Conservation (phyloP, 2,888 invertebrate genomes). For the Drosophila sordidula region DNA sequence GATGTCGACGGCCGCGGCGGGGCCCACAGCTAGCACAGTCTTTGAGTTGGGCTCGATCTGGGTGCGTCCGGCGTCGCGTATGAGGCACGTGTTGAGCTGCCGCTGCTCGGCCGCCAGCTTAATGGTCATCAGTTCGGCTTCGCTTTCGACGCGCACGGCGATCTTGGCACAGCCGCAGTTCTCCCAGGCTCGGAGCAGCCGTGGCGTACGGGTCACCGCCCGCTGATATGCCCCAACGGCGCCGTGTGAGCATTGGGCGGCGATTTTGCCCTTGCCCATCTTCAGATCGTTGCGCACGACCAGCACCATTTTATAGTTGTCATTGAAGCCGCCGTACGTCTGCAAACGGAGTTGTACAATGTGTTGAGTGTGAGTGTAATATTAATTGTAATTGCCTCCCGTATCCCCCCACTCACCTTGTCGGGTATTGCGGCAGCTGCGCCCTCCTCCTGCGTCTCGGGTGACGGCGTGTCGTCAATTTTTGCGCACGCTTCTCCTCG, state of each 20-base stretch:
- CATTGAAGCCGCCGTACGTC: conserved; percentile 81
- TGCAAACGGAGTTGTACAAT: conserved; percentile 26
- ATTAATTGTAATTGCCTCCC: not conserved
- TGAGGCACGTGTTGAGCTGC: conserved; percentile 90
- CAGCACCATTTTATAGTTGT: conserved; percentile 92
- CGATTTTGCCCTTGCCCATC: conserved; percentile 98
- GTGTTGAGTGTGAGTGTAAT: not conserved
- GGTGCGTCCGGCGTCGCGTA: conserved; percentile 96
- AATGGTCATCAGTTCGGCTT: conserved; percentile 90
- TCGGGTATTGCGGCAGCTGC: conserved; percentile 50
- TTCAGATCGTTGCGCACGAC: conserved; percentile 95
- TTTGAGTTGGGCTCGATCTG: conserved; percentile 95
- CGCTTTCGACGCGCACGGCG: conserved; percentile 92
- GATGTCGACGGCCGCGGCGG: conserved; percentile 91
- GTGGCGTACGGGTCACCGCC: conserved; percentile 87
- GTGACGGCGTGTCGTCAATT: conserved; percentile 44
- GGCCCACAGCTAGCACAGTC: conserved; percentile 97
- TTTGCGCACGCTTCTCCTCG: conserved; percentile 71
- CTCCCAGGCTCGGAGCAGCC: conserved; percentile 87
- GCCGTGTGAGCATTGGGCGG: conserved; percentile 98
- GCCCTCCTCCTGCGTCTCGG: conserved; percentile 23
- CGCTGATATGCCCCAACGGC: conserved; percentile 94
- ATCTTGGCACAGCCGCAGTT: conserved; percentile 94
- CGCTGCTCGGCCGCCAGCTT: conserved; percentile 89
- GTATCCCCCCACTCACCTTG: conserved; percentile 45